Percentiles rank a stretch among this genome's conserved stretches.
Conservation (phyloP, 2,888 invertebrate genomes). For the Nymphalis urticae region DNA sequence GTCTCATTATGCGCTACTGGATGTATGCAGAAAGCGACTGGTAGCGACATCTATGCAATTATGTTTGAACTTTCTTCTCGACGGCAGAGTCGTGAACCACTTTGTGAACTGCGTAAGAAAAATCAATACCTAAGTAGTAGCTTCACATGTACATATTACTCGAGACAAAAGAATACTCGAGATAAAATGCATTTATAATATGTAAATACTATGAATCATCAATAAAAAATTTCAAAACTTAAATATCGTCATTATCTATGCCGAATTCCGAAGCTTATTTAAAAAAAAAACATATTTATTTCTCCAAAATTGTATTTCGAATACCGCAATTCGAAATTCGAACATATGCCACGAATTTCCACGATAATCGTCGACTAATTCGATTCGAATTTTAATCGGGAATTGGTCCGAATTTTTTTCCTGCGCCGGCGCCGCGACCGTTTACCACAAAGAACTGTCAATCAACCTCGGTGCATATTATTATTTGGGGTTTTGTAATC, state of each 20-base stretch:
- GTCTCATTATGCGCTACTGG: not conserved
- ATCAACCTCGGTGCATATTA: conserved; percentile 71
- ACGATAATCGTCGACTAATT: conserved; percentile 77
- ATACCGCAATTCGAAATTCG: conserved; percentile 48
- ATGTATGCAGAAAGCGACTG: not conserved
- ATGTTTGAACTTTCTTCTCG: conserved; percentile 28
- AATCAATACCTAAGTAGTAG: not conserved
- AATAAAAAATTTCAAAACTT: no score
- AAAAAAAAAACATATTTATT: conserved; percentile 15
- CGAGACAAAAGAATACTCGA: no score
- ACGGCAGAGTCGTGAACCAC: not conserved
- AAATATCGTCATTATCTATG: not conserved
- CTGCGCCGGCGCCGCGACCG: conserved; percentile 52
- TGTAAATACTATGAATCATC: no score
- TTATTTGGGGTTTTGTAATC: conserved; percentile 66
- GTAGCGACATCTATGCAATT: conserved; percentile 40
- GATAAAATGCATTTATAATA: no score
- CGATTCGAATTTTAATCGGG: conserved; percentile 54
- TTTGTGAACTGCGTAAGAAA: not conserved
- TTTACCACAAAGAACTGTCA: conserved; percentile 62
- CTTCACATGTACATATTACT: not conserved
- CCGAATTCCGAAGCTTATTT: conserved; percentile 9
- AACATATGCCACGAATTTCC: conserved; percentile 78
- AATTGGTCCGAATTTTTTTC: conserved; percentile 53
- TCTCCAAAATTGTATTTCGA: conserved; percentile 32